Conservation (phyloP, 2,888 invertebrate genomes). For the Andrena praecox region DNA sequence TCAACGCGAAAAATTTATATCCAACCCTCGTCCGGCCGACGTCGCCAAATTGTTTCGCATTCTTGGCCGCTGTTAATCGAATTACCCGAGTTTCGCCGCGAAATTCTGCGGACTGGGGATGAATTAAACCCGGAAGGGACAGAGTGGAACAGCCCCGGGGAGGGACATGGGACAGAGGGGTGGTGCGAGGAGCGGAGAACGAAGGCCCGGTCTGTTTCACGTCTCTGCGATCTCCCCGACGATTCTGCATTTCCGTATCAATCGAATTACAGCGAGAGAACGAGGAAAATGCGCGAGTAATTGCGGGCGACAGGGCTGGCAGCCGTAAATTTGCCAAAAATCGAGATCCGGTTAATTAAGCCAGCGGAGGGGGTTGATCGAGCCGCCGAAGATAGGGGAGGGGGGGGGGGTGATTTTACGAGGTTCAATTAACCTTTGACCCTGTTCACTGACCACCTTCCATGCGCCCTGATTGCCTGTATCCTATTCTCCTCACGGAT, state of each 20-base stretch:
- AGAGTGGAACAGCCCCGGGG: neutral
- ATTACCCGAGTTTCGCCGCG: conserved; percentile 70
- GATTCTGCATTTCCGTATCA: conserved; percentile 30
- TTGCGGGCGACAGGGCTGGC: conserved; percentile 29
- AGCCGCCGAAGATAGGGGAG: neutral
- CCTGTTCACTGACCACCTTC: conserved; percentile 12
- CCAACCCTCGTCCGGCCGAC: conserved; percentile 16
- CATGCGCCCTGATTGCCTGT: neutral
- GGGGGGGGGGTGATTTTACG: conserved; percentile 34
- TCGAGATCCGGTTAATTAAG: conserved; percentile 40
- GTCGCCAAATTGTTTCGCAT: conserved; percentile 74
- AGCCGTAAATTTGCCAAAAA: conserved; percentile 52
- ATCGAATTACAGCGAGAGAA: conserved; percentile 32
- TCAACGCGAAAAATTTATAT: conserved; percentile 74
- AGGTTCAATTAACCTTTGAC: conserved; percentile 33
- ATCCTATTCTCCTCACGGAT: neutral
- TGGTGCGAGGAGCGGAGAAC: neutral
- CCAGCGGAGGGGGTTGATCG: conserved; percentile 16
- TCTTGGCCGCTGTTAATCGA: conserved; percentile 71
- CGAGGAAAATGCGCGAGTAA: conserved; percentile 41
- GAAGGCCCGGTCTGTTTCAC: neutral
- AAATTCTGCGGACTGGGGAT: conserved; percentile 59
- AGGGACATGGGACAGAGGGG: neutral
- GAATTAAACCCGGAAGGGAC: conserved; percentile 45
- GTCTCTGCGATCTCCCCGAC: neutral